Conservation (phyloP, 2,888 invertebrate genomes). For the Drosophila kokeensis region DNA sequence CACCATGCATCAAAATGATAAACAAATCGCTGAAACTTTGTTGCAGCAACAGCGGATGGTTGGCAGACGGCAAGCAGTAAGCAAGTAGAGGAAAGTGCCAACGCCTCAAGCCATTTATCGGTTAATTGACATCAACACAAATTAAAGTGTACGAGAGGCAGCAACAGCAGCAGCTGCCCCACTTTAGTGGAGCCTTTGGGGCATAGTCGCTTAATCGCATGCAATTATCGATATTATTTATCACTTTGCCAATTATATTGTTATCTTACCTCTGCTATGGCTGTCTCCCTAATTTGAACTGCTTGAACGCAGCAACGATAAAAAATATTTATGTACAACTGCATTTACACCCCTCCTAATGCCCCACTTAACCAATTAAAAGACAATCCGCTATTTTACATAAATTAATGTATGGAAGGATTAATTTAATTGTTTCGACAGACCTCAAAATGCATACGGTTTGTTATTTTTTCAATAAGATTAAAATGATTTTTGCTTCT, state of each 20-base stretch:
- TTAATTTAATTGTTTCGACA: neutral
- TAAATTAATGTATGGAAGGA: neutral
- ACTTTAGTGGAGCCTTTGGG: constrained; percentile 6
- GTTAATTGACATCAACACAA: constrained; percentile 60
- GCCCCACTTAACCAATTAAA: neutral
- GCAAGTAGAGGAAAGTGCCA: neutral
- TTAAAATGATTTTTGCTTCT: neutral
- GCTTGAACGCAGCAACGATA: neutral
- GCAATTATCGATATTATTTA: constrained; percentile 57
- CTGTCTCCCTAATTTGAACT: constrained; percentile 8
- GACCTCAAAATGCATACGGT: neutral
- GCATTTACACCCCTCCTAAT: neutral
- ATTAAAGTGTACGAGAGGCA: constrained; percentile 8
- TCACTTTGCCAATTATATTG: constrained; percentile 37
- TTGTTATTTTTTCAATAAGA: neutral
- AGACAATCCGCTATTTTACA: neutral
- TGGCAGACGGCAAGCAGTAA: constrained; percentile 6
- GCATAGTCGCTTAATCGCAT: constrained; percentile 39
- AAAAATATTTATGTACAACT: neutral
- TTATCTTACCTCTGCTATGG: constrained; percentile 11
- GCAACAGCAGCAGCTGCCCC: constrained; percentile 1
- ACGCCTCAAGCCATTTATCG: constrained; percentile 56
- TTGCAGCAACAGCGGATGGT: constrained; percentile 24
- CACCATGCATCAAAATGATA: constrained; percentile 52
- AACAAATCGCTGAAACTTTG: constrained; percentile 60